A percentile compares a stretch with the other conserved stretches of the same genome.
Evolutionary conservation across 2,797 vertebrate genomes (phyloP).

Genomic region (Melanotaenia boesemani): DNA sequence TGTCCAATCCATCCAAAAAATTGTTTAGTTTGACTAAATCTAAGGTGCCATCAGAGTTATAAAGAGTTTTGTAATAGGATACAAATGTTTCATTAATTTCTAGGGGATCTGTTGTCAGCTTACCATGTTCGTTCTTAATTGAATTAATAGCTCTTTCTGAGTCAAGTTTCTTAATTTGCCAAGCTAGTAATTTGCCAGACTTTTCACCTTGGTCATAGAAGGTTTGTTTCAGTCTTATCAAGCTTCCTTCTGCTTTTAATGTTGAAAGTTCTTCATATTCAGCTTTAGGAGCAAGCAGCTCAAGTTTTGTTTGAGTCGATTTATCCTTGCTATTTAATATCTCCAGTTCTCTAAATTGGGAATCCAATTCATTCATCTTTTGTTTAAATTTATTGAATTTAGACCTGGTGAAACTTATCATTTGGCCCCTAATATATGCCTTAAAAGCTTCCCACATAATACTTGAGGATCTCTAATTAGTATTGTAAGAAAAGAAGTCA

Average conservation of each 20-base stretch:
- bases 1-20: no score
- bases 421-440: no score
- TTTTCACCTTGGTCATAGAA: background rate
- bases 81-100: no score
- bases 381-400: background rate
- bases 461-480: background rate
- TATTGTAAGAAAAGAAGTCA: background rate
- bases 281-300: background rate
- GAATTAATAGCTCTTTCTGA: background rate
- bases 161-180: no score
- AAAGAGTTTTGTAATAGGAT: no score
- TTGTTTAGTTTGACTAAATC: no score
- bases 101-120: no score
- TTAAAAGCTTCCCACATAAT: background rate
- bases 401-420: no score
- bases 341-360: background rate
- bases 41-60: no score
- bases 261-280: background rate
- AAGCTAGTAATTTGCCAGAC: no score
- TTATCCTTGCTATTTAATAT: no score
- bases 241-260: background rate
- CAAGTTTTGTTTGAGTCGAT: background rate
- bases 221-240: constrained; percentile 1
- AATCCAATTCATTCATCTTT: background rate
- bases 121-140: background rate